A percentile compares a stretch with the other conserved stretches of the same genome.
Conservation (phyloP, 2,113 vertebrate genomes). For the Semnornis frantzii region DNA sequence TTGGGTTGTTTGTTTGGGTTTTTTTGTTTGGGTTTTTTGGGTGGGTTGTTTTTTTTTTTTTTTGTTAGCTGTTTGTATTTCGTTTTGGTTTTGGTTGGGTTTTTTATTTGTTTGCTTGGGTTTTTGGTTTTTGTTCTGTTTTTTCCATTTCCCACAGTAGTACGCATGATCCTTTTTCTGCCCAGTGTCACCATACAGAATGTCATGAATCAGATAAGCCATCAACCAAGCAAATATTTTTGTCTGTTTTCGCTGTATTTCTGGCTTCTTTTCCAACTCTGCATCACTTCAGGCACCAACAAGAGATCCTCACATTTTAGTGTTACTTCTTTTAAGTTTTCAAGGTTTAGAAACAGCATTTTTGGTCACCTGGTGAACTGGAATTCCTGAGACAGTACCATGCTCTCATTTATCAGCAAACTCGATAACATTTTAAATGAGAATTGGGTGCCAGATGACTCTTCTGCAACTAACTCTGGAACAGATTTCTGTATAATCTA, state of each 20-base stretch:
- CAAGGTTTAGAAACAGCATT: conserved; percentile 33
- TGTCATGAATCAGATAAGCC: not conserved
- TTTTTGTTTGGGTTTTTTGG: no score
- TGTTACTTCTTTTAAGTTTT: conserved; percentile 22
- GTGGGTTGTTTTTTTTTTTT: no score
- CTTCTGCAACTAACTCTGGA: conserved; percentile 45
- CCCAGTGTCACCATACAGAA: not conserved
- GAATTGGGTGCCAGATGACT: conserved; percentile 28
- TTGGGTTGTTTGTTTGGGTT: no score
- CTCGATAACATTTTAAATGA: conserved; percentile 30
- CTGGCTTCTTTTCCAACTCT: not conserved
- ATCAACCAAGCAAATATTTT: conserved; percentile 60
- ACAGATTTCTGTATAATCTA: conserved; percentile 43
- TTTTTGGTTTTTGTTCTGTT: no score
- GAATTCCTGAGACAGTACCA: conserved; percentile 26
- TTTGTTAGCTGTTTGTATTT: no score
- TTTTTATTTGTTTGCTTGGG: no score
- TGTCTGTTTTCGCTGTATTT: conserved; percentile 19
- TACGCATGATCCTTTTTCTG: not conserved
- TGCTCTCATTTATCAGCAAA: conserved; percentile 60
- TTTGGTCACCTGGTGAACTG: not conserved
- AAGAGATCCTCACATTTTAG: not conserved
- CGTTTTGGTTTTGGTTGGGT: no score
- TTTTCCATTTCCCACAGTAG: not conserved
- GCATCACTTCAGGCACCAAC: conserved; percentile 58